Evolutionary conservation across 2,797 vertebrate genomes (phyloP).

Genomic region (Gambusia yucatana): DNA sequence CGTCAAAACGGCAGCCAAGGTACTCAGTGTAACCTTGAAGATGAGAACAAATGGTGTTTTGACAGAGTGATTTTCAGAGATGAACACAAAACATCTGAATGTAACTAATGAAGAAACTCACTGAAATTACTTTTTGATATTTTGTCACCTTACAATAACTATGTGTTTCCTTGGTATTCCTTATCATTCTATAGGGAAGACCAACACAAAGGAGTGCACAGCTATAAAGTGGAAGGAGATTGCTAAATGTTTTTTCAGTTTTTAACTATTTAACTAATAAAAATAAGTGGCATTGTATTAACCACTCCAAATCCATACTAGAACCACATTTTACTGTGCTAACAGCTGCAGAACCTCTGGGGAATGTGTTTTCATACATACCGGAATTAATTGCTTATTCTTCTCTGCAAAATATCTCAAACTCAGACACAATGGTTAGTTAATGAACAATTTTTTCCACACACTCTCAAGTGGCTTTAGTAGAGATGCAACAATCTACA

Average conservation of each 20-base stretch:
- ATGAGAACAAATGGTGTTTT: conserved; percentile 39
- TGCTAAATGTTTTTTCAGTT: not conserved
- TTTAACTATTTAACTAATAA: not conserved
- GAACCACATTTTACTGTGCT: not conserved
- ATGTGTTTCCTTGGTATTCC: not conserved
- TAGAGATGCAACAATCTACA: not conserved
- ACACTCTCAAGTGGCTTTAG: not conserved
- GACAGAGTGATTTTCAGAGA: conserved; percentile 22
- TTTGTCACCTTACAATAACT: not conserved
- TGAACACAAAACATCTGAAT: conserved; percentile 22
- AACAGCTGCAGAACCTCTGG: not conserved
- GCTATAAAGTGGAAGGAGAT: not conserved
- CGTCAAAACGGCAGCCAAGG: conserved; percentile 47
- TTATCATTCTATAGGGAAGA: not conserved
- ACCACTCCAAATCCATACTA: not conserved
- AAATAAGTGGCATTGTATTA: not conserved
- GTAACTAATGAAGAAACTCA: not conserved
- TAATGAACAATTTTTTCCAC: not conserved
- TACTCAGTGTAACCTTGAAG: conserved; percentile 54
- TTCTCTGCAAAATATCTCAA: not conserved
- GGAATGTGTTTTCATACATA: not conserved
- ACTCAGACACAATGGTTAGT: not conserved
- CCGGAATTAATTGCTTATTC: not conserved
- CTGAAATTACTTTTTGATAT: not conserved
- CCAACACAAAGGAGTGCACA: not conserved